Evolutionary conservation across 2,113 vertebrate species (phyloP), one percentile per base, ranked within the genome.

Genomic region (Polypterus senegalus): DNA sequence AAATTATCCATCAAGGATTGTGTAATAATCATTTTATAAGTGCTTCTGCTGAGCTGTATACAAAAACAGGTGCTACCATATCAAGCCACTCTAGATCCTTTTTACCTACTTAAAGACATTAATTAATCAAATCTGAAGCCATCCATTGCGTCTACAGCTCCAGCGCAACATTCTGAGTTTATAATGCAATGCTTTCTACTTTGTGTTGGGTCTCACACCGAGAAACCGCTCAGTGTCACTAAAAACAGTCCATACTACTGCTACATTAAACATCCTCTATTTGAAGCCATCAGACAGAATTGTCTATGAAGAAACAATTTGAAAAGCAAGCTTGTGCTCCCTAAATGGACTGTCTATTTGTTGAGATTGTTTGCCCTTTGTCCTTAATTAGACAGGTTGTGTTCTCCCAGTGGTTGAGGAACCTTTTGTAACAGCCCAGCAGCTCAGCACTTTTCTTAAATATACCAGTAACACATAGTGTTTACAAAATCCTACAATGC

Each of bases 111-210:
- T 54, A 70, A 74, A 70, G 71, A 63, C 58, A 65, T 69, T 67
- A 74, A 80, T 79, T 71, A 67, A 71, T 70, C 55, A 4, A 69
- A 70, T 64, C 74, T 73, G 75, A 75, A 76, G 72, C 66, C 63
- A 77, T 70, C 67, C 62, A 66, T 66, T 74, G 74, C 70, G 75
- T 77, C 71, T 70, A 66, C 69, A 71, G 71, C 49, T 71, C 73
- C 74, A 73, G 73, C 76, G 75, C 75, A 65, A 65, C 68, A 75
- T 74, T 77, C 61, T 47, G 79, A 71, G 69, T 71, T 59, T 71
- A 74, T 66, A 67, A 58, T 63, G 68, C 70, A 75, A 71, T 73
- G 68, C 64, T 58, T 70, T 54, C 76, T 70, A 68, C 62, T 65
- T 58, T 69, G 68, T 68, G 75, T 55, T 70, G 60, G 66, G 59